Percentiles rank a stretch among this genome's conserved stretches.
phyloP scores from a whole-genome alignment of 1,140 invertebrate genomes.

The Drosophila burlai region DNA sequence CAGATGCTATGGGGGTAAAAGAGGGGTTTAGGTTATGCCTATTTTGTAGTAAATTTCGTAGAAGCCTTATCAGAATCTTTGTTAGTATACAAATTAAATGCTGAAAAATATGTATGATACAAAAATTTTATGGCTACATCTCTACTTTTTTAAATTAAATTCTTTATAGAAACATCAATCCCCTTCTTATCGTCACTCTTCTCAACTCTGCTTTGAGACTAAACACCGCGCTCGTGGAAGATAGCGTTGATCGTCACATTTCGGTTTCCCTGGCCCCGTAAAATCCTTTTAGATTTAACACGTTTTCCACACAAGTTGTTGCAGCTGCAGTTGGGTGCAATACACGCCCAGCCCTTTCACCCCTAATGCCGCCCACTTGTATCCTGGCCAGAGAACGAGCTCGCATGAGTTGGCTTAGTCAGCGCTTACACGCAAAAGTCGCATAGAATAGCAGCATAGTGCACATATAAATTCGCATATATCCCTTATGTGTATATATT shows the following conservation, averaged over 20 bases:
- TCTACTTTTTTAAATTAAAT: not conserved
- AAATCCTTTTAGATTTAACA: conserved; percentile 32
- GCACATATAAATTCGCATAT: conserved; percentile 27
- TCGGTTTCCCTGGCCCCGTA: conserved; percentile 2
- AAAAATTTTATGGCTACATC: too few species aligned
- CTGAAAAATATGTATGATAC: not conserved
- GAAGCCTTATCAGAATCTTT: not conserved
- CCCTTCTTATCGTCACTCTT: not conserved
- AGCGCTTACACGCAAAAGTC: conserved; percentile 55
- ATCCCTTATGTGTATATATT: conserved; percentile 5
- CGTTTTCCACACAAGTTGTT: conserved; percentile 18
- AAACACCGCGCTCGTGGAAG: conserved; percentile 2
- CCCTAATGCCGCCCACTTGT: conserved; percentile 1
- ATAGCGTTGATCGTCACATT: conserved; percentile 6
- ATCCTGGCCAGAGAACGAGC: conserved; percentile 12
- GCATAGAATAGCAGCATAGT: conserved; percentile 6
- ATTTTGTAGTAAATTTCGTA: not conserved
- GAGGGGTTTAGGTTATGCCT: too few species aligned
- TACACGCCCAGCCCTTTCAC: not conserved
- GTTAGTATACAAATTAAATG: not conserved
- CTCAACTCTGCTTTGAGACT: not conserved
- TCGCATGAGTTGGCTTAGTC: conserved; percentile 52
- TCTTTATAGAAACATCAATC: not conserved
- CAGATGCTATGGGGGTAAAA: too few species aligned
- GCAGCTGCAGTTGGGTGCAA: conserved; percentile 10